These are phyloP conservation scores for Catamblyrhynchus diadema DNA, from an alignment of 2,797 vertebrate species.

Conservation along the genomic window DNA sequence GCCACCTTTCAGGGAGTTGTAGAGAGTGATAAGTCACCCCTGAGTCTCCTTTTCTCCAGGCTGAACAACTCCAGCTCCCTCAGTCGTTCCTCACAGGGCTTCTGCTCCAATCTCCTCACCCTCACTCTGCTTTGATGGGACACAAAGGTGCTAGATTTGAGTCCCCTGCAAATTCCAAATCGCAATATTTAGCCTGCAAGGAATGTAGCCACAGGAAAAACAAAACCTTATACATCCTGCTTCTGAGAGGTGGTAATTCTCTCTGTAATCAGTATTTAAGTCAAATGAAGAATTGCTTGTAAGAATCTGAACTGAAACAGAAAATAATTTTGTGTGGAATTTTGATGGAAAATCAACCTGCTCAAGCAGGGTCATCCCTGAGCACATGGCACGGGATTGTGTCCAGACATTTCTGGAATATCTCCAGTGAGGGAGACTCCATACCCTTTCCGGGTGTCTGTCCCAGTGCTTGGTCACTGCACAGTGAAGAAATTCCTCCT, in stretches of 20 bases:
- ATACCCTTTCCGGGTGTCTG: rapidly evolving
- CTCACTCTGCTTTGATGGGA: not conserved
- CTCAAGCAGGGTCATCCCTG: not conserved
- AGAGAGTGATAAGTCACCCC: not conserved
- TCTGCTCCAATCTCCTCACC: not conserved
- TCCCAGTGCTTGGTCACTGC: rapidly evolving
- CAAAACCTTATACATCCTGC: not conserved
- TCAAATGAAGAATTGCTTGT: not conserved
- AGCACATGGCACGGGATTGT: not conserved
- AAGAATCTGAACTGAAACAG: not conserved
- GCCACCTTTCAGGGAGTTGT: not conserved
- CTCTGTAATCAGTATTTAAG: not conserved
- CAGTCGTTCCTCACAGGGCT: not conserved
- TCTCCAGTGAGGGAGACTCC: not conserved
- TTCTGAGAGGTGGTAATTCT: not conserved
- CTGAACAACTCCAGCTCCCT: not conserved
- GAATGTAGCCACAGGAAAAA: not conserved
- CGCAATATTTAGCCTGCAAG: not conserved
- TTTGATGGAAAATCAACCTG: not conserved
- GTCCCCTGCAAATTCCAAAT: not conserved
- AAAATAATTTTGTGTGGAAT: not conserved
- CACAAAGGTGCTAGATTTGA: not conserved
- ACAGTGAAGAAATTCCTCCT: rapidly evolving
- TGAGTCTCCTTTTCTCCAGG: not conserved
- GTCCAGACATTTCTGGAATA: rapidly evolving